Evolutionary conservation across 2,797 vertebrate species (phyloP).

Genomic region (Cossypha dichroa): DNA sequence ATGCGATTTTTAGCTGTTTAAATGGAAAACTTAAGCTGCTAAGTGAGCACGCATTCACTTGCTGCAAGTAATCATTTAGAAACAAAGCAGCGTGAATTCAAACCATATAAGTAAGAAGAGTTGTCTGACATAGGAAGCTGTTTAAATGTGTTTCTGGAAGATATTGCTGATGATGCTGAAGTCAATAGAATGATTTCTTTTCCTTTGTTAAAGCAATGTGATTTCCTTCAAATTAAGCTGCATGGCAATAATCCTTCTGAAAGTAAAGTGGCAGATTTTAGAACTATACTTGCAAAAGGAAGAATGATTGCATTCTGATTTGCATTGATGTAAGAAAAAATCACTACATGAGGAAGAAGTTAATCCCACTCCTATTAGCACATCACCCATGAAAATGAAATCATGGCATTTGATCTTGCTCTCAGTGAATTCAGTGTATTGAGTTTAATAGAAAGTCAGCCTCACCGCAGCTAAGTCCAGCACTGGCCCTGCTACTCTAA

Average conservation of each 20-base stretch:
- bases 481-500: conserved; percentile 1
- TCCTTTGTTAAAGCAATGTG: neutral
- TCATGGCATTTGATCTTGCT: conserved; percentile 11
- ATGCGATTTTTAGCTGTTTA: neutral
- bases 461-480: neutral
- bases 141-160: neutral
- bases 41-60: neutral
- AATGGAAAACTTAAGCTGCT: neutral
- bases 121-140: neutral
- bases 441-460: neutral
- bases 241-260: neutral
- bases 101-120: neutral
- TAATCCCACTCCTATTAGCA: conserved; percentile 22
- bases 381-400: conserved; percentile 13
- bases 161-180: neutral
- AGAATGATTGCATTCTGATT: neutral
- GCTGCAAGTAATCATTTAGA: neutral
- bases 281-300: neutral
- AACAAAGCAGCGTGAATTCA: neutral
- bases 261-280: neutral
- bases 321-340: neutral
- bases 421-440: neutral
- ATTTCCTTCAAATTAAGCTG: neutral
- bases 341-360: neutral
- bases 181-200: neutral